Evolutionary conservation across 2,113 vertebrate species (phyloP), one percentile per base, ranked within the genome.

Genomic region (Indicator indicator): DNA sequence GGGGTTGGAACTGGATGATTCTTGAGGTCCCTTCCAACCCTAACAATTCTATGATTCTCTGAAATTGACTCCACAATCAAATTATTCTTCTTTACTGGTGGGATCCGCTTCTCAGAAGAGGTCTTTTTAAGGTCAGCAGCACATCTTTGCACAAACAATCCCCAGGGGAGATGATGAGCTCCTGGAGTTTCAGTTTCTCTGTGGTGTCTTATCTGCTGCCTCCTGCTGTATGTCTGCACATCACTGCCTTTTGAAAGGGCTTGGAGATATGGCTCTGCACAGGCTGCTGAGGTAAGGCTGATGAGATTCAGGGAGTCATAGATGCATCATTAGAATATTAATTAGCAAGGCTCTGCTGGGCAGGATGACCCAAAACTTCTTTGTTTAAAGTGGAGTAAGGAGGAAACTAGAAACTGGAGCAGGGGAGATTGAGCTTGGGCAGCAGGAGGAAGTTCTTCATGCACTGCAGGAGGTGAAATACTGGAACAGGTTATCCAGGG

Each of bases 51-150:
- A 16, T 44, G 42, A 44, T 44, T 44, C 42, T 44, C 15, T 44
- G 42, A 9, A 2, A 1, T 7, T 18, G 56, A 15, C 14, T 16
- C 58, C 32, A 6, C 2, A 5, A 40, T 18, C 20, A 30, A 4
- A 4, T 9, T 7, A 16, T 13, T 71, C 33, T 33, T 62, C 54
- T 86, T 6, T 19, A 16, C 36, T 14, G 52, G 5, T 12, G 65
- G 27, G 7, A 48, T 44, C 42, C 30, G 3, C 46, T 24, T 79
- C 32, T 11, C 77, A n/a, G 83, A 44, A 68, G 30, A 60, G n/a
- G 9, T 7, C 32, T 70, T 70, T 50, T 28, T 56, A 9, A 30
- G 63, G 24, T 52, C 58, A 54, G 58, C 42, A 54, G 67, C 80
- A 27, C 32, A 1, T 59, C 68, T 74, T 65, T 59, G 26, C 46